phyloP scores from a whole-genome alignment of 1,140 invertebrate genomes.

The Conus betulinus region DNA sequence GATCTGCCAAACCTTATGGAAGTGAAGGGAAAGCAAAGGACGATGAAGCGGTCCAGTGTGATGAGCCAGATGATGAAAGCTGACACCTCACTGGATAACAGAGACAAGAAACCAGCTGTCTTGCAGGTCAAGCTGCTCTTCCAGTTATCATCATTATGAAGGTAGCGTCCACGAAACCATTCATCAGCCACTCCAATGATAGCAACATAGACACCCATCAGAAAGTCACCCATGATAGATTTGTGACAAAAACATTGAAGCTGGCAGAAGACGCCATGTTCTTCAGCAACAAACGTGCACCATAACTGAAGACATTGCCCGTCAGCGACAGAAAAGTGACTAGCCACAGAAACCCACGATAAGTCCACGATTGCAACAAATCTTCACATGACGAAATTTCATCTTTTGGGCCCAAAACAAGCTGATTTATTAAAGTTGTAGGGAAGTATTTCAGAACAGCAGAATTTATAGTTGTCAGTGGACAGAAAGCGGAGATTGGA shows the following conservation, averaged over 20 bases:
- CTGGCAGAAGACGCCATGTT: background rate
- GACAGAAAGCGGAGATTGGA: background rate
- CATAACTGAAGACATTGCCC: background rate
- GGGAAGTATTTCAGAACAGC: background rate
- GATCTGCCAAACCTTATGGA: no score
- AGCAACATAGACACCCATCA: background rate
- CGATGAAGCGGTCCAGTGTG: no score
- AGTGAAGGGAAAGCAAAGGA: no score
- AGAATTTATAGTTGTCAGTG: constrained; percentile 3
- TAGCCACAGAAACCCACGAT: background rate
- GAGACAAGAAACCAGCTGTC: no score
- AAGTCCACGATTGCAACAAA: background rate
- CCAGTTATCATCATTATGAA: no score
- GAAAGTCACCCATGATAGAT: background rate
- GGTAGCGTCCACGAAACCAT: no score
- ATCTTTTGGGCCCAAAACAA: background rate
- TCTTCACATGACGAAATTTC: constrained; percentile 12
- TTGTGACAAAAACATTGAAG: background rate
- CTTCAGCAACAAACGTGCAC: background rate
- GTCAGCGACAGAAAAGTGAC: background rate
- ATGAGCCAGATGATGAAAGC: no score
- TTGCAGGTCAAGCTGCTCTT: no score
- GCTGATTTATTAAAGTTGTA: background rate
- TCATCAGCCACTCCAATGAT: no score
- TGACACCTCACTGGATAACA: no score